Conservation (phyloP, 1,140 invertebrate genomes). For the Drosophila paulistorum region DNA sequence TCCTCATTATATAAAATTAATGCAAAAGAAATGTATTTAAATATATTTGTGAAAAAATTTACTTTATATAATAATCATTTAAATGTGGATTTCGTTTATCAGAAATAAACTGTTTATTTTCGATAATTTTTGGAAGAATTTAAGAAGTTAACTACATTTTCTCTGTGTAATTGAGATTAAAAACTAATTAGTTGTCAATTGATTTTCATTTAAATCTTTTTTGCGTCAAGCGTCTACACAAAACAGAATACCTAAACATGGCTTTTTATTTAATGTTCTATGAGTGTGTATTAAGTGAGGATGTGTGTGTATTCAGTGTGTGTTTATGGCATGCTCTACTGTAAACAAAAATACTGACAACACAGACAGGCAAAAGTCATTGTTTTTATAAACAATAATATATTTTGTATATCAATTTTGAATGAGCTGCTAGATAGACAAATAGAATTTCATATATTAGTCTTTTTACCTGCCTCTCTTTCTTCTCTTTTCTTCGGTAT, state of each 20-base stretch:
- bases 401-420: constrained; percentile 44
- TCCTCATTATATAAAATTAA: no score
- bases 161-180: background rate
- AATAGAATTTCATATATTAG: constrained; percentile 25
- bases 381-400: constrained; percentile 22
- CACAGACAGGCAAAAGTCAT: constrained; percentile 36
- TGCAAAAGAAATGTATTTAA: no score
- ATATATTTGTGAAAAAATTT: no score
- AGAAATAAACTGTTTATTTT: no score
- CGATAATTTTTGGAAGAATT: no score
- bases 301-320: constrained; percentile 12
- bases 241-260: constrained; percentile 53
- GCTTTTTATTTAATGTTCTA: background rate
- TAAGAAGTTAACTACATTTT: background rate
- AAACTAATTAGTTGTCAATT: constrained; percentile 1
- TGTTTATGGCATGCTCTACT: constrained; percentile 36
- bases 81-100: no score
- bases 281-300: constrained; percentile 17
- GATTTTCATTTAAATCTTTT: background rate
- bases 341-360: constrained; percentile 35
- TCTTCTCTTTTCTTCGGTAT: background rate
- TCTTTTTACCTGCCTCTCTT: background rate
- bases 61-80: no score
- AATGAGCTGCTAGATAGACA: constrained; percentile 55
- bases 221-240: constrained; percentile 60